Conservation (phyloP, 2,888 invertebrate species). For the Chromoteleia sp. region DNA sequence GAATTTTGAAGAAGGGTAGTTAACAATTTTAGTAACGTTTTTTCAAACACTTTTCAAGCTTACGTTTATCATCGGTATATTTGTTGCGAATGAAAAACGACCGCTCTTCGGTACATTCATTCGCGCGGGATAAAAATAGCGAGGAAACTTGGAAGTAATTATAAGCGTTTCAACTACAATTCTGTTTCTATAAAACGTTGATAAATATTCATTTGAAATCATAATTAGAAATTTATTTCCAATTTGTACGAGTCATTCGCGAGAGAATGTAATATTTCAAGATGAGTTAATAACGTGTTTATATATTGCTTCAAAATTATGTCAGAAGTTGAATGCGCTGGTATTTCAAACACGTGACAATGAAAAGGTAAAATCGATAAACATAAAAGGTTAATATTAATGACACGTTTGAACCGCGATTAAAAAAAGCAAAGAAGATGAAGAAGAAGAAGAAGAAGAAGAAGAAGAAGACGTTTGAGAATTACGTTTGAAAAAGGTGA, state of each 20-base stretch:
- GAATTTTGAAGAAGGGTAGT: too few relatives aligned
- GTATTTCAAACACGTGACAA: slow-evolving; percentile 49
- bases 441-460: too few relatives aligned
- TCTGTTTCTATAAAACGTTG: neutral
- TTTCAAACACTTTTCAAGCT: too few relatives aligned
- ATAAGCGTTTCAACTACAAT: slow-evolving; percentile 20
- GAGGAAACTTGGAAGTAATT: slow-evolving; percentile 21
- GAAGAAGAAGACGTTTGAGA: too few relatives aligned
- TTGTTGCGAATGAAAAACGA: neutral
- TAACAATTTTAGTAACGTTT: too few relatives aligned
- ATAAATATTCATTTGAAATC: slow-evolving; percentile 40
- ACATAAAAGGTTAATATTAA: slow-evolving; percentile 35
- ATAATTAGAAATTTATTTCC: slow-evolving; percentile 37
- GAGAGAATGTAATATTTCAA: slow-evolving; percentile 30
- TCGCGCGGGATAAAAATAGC: slow-evolving; percentile 7
- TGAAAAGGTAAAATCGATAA: slow-evolving; percentile 41
- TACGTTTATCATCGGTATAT: too few relatives aligned
- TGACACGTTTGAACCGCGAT: slow-evolving; percentile 21
- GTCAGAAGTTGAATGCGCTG: slow-evolving; percentile 42
- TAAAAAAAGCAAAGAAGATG: too few relatives aligned
- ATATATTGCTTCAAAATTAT: slow-evolving; percentile 44
- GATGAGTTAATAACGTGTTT: slow-evolving; percentile 39
- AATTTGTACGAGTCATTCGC: slow-evolving; percentile 24
- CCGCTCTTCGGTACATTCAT: slow-evolving; percentile 9
- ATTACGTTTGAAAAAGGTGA: too few relatives aligned